These are phyloP conservation scores for Seira ritae DNA, from an alignment of 2,888 invertebrate species.

Conservation along the genomic window DNA sequence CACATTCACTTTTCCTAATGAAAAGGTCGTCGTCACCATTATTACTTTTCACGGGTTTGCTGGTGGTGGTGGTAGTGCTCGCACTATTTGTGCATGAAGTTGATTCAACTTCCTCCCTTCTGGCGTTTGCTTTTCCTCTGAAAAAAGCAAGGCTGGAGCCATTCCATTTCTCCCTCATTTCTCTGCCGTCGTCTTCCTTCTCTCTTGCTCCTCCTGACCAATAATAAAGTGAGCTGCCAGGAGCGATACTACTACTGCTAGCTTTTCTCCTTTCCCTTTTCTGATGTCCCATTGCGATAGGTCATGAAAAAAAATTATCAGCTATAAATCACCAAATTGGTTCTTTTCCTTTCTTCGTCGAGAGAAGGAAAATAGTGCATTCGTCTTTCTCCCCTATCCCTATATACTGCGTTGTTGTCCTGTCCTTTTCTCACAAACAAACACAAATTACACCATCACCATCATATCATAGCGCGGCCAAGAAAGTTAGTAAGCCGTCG, in stretches of 20 bases:
- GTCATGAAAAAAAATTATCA: conserved; percentile 65
- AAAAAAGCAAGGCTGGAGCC: no score
- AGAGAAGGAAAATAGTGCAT: conserved; percentile 22
- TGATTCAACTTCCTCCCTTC: conserved; percentile 14
- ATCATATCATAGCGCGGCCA: no score
- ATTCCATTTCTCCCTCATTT: no score
- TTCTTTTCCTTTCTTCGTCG: conserved; percentile 30
- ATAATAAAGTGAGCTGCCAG: conserved; percentile 49
- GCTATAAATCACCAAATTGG: conserved; percentile 64
- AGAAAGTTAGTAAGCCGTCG: conserved; percentile 45
- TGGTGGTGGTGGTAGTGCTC: conserved; percentile 17
- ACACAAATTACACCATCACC: conserved; percentile 44
- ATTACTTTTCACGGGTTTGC: conserved; percentile 37
- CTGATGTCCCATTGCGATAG: conserved; percentile 65
- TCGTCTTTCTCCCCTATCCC: conserved; percentile 11
- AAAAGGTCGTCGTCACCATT: conserved; percentile 45
- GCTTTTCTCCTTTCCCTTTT: conserved; percentile 42
- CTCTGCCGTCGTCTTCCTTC: conserved; percentile 12
- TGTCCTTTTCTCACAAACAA: conserved; percentile 34
- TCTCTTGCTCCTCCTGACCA: conserved; percentile 34
- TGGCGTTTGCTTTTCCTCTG: conserved; percentile 20
- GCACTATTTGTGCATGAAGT: conserved; percentile 4
- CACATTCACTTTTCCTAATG: conserved; percentile 49
- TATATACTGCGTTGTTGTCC: background rate
- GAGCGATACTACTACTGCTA: conserved; percentile 15